Percentiles rank a stretch among this genome's conserved stretches.
These are phyloP conservation scores for Hemicentrotus pulcherrimus DNA, from an alignment of 35 echinoderm and acorn worm genomes.

Conservation along the genomic window DNA sequence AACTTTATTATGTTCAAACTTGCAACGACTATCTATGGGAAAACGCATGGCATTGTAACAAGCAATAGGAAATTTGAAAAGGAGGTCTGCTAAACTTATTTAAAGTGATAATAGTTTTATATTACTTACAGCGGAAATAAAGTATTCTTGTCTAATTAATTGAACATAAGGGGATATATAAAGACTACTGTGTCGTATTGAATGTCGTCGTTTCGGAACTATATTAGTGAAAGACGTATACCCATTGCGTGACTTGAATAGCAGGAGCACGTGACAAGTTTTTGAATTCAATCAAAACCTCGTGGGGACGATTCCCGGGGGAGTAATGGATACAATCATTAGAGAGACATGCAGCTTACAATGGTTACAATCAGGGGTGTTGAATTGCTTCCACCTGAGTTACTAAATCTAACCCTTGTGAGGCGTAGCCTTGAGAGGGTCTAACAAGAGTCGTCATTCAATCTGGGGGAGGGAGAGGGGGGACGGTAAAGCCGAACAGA, in stretches of 20 bases:
- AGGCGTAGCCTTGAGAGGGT: neutral
- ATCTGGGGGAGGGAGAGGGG: too few relatives aligned
- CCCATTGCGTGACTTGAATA: neutral
- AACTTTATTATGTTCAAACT: too few relatives aligned
- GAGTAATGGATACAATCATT: neutral
- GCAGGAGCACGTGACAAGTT: neutral
- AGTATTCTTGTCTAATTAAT: neutral
- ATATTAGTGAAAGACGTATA: neutral
- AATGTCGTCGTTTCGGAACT: neutral
- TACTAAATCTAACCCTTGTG: neutral
- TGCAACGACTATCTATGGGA: too few relatives aligned
- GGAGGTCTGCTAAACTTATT: neutral
- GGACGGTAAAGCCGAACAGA: neutral
- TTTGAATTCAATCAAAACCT: neutral
- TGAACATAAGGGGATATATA: neutral
- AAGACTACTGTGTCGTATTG: neutral
- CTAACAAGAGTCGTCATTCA: neutral
- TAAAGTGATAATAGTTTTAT: neutral
- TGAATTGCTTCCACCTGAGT: neutral
- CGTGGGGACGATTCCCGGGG: neutral
- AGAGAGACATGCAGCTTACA: neutral
- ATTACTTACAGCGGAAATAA: neutral
- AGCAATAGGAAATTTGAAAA: neutral
- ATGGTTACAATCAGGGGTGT: neutral
- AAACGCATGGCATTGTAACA: too few relatives aligned